Evolutionary conservation across 2,797 vertebrate species (phyloP).

Genomic region (Scarus forsteni): DNA sequence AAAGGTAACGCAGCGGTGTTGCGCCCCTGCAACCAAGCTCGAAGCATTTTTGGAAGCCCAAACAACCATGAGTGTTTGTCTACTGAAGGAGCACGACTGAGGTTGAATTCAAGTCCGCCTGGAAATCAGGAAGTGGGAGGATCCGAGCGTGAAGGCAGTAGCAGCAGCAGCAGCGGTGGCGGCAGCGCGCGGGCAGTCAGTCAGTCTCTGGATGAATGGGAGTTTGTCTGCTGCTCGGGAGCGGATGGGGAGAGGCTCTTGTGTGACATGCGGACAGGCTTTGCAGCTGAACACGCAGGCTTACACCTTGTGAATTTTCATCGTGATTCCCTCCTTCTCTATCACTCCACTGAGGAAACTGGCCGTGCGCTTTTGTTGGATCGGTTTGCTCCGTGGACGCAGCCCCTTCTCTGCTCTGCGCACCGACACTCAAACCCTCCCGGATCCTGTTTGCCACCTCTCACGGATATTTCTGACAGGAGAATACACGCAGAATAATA

Average conservation of each 20-base stretch:
- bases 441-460: conserved; percentile 63
- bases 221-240: conserved; percentile 77
- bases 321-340: conserved; percentile 37
- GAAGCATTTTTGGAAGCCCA: conserved; percentile 51
- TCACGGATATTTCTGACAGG: conserved; percentile 74
- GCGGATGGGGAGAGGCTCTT: conserved; percentile 73
- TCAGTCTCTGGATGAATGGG: conserved; percentile 83
- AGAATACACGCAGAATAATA: conserved; percentile 60
- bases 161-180: conserved; percentile 32
- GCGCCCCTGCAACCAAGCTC: conserved; percentile 52
- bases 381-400: conserved; percentile 69
- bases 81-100: conserved; percentile 59
- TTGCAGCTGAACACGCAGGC: conserved; percentile 42
- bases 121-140: conserved; percentile 86
- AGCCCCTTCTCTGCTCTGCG: conserved; percentile 58
- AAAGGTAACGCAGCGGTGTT: conserved; percentile 51
- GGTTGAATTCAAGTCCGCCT: conserved; percentile 74
- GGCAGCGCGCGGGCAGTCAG: conserved; percentile 48
- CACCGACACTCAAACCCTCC: conserved; percentile 60
- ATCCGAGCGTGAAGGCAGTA: conserved; percentile 64
- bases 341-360: conserved; percentile 47
- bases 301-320: conserved; percentile 36
- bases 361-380: conserved; percentile 78
- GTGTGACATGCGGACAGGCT: conserved; percentile 59
- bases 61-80: conserved; percentile 54